Evolutionary conservation across 2,113 vertebrate species (phyloP), one percentile per base, ranked within the genome.

Genomic region (Oreochromis tanganicae): DNA sequence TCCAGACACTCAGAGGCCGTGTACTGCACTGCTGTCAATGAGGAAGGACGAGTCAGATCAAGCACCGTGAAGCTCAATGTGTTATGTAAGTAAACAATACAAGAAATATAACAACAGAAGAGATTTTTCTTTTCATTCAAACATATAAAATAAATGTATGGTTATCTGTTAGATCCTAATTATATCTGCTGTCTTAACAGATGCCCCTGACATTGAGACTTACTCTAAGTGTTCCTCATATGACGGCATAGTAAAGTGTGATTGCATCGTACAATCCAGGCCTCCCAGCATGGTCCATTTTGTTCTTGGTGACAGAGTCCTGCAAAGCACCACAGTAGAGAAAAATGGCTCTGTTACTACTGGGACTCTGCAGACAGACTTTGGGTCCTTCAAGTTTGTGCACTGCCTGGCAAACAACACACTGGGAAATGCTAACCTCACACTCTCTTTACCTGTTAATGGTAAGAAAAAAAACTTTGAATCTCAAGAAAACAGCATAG

Each of bases 341-440:
- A 73, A 21, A 43, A 82, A 91, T 2, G 85, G 83, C 27, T 75
- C 75, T 16, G 4, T 95, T 16, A 94, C 88, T 8, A 93, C 88
- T 3, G 92, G 48, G n/a, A 95, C 85, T 6, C 59, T 95, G 19
- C 36, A 82, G 38, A 68, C n/a, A n/a, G n/a, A n/a, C n/a, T n/a
- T n/a, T n/a, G n/a, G n/a, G n/a, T n/a, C n/a, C n/a, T n/a, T n/a
- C 19, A 75, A 1, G 24, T 46, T 75, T 27, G 46, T 96, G 43
- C n/a, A 78, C 29, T 97, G 96, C 83, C 29, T 86, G 83, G 95
- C 95, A 41, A 94, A 80, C 57, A 97, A 96, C 92, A 93, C 29
- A 0, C 4, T 80, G 34, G 96, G 95, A 17, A 91, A 41, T 2
- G 19, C 68, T 17, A 90, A 24, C 14, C 9, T 89, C 32, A 71